Evolutionary conservation across 1,140 invertebrate genomes (phyloP).

Genomic region (Ips nitidus): DNA sequence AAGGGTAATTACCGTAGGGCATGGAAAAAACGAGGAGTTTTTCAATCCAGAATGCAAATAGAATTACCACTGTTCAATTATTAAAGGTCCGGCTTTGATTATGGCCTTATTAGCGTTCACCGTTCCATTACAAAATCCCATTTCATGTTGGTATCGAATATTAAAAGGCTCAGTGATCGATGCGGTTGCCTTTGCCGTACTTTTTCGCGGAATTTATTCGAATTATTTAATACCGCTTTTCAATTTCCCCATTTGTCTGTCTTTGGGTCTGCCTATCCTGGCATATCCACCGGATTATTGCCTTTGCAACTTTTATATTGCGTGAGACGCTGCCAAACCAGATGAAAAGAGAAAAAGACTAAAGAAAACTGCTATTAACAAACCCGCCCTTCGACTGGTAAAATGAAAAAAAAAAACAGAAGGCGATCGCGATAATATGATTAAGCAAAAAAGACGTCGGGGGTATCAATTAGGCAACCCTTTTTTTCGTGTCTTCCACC

Average conservation of each 20-base stretch:
- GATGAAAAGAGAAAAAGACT: background rate
- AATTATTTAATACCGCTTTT: slow-evolving; percentile 20
- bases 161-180: slow-evolving; percentile 24
- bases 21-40: slow-evolving; percentile 3
- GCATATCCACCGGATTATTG: too few species aligned
- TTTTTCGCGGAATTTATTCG: slow-evolving; percentile 20
- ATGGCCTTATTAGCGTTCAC: slow-evolving; percentile 25
- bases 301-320: too few species aligned
- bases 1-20: background rate
- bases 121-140: slow-evolving; percentile 26
- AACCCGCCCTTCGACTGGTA: background rate
- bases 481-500: background rate
- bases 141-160: slow-evolving; percentile 27
- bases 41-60: slow-evolving; percentile 13
- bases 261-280: background rate
- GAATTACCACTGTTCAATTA: slow-evolving; percentile 19
- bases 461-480: slow-evolving; percentile 20
- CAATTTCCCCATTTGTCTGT: slow-evolving; percentile 2
- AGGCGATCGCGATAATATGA: background rate
- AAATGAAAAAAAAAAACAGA: background rate
- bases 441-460: slow-evolving; percentile 9
- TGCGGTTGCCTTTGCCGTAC: background rate
- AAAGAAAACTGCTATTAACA: slow-evolving; percentile 3
- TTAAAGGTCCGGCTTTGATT: slow-evolving; percentile 24
- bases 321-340: too few species aligned